These are phyloP conservation scores for Acropora tenuis DNA, from an alignment of 64 coral and sea anemone genomes.

Conservation along the genomic window DNA sequence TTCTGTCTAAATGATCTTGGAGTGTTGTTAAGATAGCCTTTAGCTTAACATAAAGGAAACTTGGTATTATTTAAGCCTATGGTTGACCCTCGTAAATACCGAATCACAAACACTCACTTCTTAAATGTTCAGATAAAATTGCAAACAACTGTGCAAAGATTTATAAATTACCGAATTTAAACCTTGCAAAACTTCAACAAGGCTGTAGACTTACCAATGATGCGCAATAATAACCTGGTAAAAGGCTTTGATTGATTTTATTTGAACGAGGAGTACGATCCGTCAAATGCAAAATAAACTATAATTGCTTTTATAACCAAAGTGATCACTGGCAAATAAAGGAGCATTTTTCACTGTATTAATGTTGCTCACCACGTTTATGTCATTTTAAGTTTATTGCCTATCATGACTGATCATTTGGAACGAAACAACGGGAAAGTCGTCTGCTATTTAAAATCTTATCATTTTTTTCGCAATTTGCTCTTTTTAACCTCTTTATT, in stretches of 20 bases:
- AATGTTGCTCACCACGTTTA: background rate
- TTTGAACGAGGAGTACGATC: conserved; percentile 14
- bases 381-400: background rate
- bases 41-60: background rate
- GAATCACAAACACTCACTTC: background rate
- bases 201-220: background rate
- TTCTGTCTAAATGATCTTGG: no score
- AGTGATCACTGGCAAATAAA: background rate
- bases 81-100: background rate
- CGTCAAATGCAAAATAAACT: background rate
- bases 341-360: background rate
- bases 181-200: conserved; percentile 3
- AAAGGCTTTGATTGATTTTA: background rate
- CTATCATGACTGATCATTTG: background rate
- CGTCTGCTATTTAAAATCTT: no score
- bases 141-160: conserved; percentile 27
- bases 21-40: conserved; percentile 21
- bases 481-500: background rate
- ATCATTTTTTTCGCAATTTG: background rate
- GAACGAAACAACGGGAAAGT: no score
- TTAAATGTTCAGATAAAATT: background rate
- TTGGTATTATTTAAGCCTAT: background rate
- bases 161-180: conserved; percentile 11
- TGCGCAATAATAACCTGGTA: background rate
- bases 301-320: background rate